Evolutionary conservation across 2,888 invertebrate genomes (phyloP).

Genomic region (Leuctra nigra): DNA sequence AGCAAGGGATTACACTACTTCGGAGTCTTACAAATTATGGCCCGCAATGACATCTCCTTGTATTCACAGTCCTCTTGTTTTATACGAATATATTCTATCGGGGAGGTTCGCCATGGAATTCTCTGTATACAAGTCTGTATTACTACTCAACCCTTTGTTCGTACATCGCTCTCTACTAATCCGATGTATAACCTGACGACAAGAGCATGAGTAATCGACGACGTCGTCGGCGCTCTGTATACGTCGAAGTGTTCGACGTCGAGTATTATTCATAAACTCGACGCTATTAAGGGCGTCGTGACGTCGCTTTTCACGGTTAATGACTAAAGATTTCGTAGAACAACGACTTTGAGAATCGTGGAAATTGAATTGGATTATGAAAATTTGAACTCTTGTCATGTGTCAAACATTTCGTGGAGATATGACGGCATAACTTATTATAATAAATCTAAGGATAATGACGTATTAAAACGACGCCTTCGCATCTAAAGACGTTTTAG

Average conservation of each 20-base stretch:
- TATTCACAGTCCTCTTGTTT: background rate
- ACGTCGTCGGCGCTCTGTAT: no score
- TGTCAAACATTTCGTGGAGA: slow-evolving; percentile 13
- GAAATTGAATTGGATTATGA: background rate
- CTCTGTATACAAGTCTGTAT: background rate
- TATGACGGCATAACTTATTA: slow-evolving; percentile 2
- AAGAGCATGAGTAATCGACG: no score
- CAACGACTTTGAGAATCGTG: background rate
- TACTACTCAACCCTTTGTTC: slow-evolving; percentile 13
- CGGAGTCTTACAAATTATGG: slow-evolving; percentile 29
- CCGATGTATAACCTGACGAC: no score
- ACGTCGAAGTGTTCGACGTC: no score
- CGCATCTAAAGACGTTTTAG: background rate
- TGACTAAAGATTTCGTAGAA: no score
- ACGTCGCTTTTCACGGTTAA: background rate
- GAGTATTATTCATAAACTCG: slow-evolving; percentile 17
- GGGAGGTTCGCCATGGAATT: slow-evolving; percentile 1
- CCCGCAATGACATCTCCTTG: slow-evolving; percentile 20
- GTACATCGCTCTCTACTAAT: slow-evolving; percentile 6
- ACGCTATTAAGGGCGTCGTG: slow-evolving; percentile 6
- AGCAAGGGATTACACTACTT: slow-evolving; percentile 29
- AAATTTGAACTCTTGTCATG: slow-evolving; percentile 6
- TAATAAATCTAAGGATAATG: slow-evolving; percentile 11
- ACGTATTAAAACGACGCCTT: slow-evolving; percentile 4
- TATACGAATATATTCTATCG: slow-evolving; percentile 2